Evolutionary conservation across 2,888 invertebrate species (phyloP), one percentile per base, ranked within the genome.

Genomic region (Platerodrilus igneus): DNA sequence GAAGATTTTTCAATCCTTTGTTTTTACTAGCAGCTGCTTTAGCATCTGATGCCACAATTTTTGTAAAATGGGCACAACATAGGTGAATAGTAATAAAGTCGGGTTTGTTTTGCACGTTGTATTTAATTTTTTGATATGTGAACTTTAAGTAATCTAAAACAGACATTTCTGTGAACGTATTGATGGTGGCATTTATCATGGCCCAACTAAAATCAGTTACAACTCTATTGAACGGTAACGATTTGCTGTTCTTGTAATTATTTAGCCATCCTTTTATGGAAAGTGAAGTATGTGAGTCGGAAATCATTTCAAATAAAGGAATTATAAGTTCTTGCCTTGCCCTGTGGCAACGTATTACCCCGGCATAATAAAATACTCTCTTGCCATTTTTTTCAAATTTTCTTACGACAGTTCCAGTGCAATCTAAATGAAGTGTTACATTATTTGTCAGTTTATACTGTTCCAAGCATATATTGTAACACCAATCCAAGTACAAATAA

Each of bases 11-110:
- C 6, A 38, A 21, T 13, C 8, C 15, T 22, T 16, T 29, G 11
- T 29, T 17, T 17, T 29, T 29, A 3, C 29, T 11, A 9, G 18
- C 29, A 3, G 9, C 17, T 29, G 9, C 19, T 17, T 16, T 29
- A 10, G 29, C 29, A 17, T 17, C 29, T 2, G n/a, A n/a, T 9
- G 29, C 29, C 15, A 29, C 17, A 15, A 29, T 29, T 29, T 29
- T 29, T 3, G 7, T 29, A 18, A 29, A 29, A 17, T 29, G 29
- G 4, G 29, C 29, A 29, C 29, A 17, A 17, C 29, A 29, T 6
- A 29, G 10, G 19, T 18, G 29, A 3, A 29, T 5, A 7, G 18
- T n/a, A 18, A 18, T 6, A 18, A 5, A 8, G n/a, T n/a, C n/a
- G n/a, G n/a, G n/a, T 18, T 17, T 11, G 11, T 3, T 9, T n/a